Conservation (phyloP, 2,797 vertebrate genomes). For the Myripristis jacobus region DNA sequence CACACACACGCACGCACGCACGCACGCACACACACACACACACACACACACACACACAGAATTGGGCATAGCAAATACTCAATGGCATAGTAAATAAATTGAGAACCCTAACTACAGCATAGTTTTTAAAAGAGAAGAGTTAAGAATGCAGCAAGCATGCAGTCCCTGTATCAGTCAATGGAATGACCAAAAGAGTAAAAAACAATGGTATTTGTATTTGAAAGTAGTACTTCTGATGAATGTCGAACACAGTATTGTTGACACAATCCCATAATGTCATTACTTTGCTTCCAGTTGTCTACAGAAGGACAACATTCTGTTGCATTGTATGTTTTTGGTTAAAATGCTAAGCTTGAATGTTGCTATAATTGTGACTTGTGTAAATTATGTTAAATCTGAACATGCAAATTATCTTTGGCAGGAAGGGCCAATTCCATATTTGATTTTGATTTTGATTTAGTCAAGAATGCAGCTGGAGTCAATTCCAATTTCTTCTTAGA, state of each 20-base stretch:
- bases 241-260: slow-evolving; percentile 7
- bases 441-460: too few species aligned
- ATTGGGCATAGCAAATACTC: slow-evolving; percentile 29
- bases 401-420: slow-evolving; percentile 72
- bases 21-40: neutral
- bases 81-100: slow-evolving; percentile 53
- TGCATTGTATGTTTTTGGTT: slow-evolving; percentile 38
- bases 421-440: too few species aligned
- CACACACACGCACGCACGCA: neutral
- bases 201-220: too few species aligned
- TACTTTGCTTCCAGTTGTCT: neutral
- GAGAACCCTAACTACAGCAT: slow-evolving; percentile 41
- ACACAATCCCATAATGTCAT: too few species aligned
- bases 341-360: slow-evolving; percentile 63
- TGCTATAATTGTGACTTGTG: slow-evolving; percentile 70
- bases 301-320: slow-evolving; percentile 5
- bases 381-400: slow-evolving; percentile 76
- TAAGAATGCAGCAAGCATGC: slow-evolving; percentile 56
- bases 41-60: too few species aligned
- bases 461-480: too few species aligned
- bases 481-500: too few species aligned
- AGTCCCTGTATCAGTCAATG: slow-evolving; percentile 62
- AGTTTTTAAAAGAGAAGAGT: slow-evolving; percentile 51
- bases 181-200: slow-evolving; percentile 33
- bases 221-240: slow-evolving; percentile 49